Evolutionary conservation across 2,888 invertebrate species (phyloP), one percentile per base, ranked within the genome.

Genomic region (Alviniconcha strummeri): DNA sequence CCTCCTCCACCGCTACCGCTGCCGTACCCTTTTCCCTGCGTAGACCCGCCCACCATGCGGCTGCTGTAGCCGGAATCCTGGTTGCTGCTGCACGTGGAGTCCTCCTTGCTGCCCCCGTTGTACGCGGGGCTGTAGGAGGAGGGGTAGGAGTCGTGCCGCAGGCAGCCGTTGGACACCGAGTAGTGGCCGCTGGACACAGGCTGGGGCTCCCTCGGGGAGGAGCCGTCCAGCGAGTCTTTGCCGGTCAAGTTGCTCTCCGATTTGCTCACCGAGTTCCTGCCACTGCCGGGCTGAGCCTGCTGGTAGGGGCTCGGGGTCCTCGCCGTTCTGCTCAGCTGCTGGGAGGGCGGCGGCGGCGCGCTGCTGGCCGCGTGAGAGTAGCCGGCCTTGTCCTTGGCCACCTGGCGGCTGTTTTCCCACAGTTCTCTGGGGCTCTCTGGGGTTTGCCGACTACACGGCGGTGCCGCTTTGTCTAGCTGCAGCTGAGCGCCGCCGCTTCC

Each of bases 61-160:
- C 97, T 97, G 90, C 97, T 97, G 93, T 97, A 97, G 0, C 97
- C 97, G 0, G 97, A 97, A 93, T 97, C 97, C 88, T 97, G 93
- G 85, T 91, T 92, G 84, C 92, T 92, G 84, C 93, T 92, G 19
- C 88, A 87, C 0, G 87, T 87, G 11, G 92, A 90, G 84, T 93
- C 92, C 77, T 92, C 91, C 83, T 91, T 92, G 80, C 87, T 89
- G 78, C 87, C 81, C 52, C 19, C 56, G 55, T 78, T 69, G 74
- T 79, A 84, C 15, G 36, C 74, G 13, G 82, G 85, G 17, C 83
- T 80, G 54, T 85, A 60, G 67, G 80, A 77, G 54, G 84, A 60
- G 67, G 80, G 74, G 64, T 77, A 56, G 17, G 56, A 72, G 52
- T 86, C 85, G 75, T 87, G 87, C 67, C 84, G 85, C 78, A 87